phyloP scores from a whole-genome alignment of 2,797 vertebrate genomes.

The Heterohyrax brucei region DNA sequence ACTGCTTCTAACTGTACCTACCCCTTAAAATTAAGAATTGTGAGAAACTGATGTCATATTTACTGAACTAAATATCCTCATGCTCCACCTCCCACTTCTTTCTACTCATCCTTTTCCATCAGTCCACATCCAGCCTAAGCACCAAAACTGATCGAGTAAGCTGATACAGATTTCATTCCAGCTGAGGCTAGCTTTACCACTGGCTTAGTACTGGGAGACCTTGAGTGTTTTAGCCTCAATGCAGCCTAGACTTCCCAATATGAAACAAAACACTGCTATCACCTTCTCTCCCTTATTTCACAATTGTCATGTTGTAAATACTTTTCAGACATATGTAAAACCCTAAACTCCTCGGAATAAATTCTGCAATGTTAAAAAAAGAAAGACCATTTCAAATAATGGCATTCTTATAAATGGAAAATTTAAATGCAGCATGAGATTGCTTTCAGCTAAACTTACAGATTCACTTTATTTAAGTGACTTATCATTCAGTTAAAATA shows the following conservation, averaged over 20 bases:
- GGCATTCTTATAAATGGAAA: too few relatives aligned
- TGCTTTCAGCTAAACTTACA: too few relatives aligned
- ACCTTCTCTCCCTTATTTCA: neutral
- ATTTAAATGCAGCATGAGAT: too few relatives aligned
- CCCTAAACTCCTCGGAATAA: neutral
- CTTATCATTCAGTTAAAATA: too few relatives aligned
- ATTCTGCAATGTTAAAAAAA: neutral
- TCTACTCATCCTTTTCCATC: neutral
- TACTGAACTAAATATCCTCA: neutral
- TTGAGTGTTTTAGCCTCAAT: neutral
- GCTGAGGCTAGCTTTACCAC: neutral
- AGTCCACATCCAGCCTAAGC: neutral
- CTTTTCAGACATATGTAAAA: neutral
- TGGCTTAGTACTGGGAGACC: neutral
- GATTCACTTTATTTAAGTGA: too few relatives aligned
- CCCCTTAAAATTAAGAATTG: constrained; percentile 37
- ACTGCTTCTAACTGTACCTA: constrained; percentile 24
- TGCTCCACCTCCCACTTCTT: neutral
- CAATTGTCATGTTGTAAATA: neutral
- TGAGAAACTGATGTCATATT: constrained; percentile 40
- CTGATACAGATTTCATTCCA: neutral
- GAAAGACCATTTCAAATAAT: too few relatives aligned
- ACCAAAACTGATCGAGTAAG: neutral
- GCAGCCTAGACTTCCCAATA: neutral
- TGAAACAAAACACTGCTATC: neutral